Evolutionary conservation across 2,113 vertebrate species (phyloP).

Genomic region (Tautogolabrus adspersus): DNA sequence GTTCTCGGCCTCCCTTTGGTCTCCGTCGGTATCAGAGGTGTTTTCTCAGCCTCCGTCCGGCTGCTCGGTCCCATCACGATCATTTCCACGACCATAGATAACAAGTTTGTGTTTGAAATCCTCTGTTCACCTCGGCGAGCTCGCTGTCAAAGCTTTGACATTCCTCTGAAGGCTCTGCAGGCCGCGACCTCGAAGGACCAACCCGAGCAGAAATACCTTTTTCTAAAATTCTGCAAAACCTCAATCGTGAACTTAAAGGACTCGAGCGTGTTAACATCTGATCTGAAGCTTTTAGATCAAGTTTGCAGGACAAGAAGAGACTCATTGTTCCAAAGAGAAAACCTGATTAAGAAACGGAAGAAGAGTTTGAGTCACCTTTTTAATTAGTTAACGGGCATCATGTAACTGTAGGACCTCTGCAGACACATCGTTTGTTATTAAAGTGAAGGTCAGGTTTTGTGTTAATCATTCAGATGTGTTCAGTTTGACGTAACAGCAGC

Average conservation of each 20-base stretch:
- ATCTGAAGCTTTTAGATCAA: constrained; percentile 8
- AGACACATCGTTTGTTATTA: no score
- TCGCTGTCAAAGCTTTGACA: constrained; percentile 42
- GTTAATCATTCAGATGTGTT: no score
- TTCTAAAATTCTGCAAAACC: no score
- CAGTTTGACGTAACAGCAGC: no score
- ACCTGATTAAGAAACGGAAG: no score
- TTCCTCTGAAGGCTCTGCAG: constrained; percentile 47
- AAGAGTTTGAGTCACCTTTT: no score
- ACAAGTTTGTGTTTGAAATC: constrained; percentile 17
- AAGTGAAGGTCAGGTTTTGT: no score
- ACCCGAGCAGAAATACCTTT: background rate
- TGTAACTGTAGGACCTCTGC: no score
- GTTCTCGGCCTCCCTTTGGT: constrained; percentile 16
- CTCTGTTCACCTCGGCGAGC: constrained; percentile 22
- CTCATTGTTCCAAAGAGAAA: constrained; percentile 9
- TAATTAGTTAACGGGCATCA: no score
- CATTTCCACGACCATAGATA: constrained; percentile 35
- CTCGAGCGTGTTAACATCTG: constrained; percentile 9
- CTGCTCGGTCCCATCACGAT: constrained; percentile 47
- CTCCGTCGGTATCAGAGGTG: constrained; percentile 5
- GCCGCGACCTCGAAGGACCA: background rate
- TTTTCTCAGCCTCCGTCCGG: constrained; percentile 27
- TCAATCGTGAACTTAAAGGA: no score
- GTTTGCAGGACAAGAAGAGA: constrained; percentile 4